Base-by-base conservation (phyloP, 35 echinoderm and acorn worm species). In the Ophiothrix spiculata region DNA sequence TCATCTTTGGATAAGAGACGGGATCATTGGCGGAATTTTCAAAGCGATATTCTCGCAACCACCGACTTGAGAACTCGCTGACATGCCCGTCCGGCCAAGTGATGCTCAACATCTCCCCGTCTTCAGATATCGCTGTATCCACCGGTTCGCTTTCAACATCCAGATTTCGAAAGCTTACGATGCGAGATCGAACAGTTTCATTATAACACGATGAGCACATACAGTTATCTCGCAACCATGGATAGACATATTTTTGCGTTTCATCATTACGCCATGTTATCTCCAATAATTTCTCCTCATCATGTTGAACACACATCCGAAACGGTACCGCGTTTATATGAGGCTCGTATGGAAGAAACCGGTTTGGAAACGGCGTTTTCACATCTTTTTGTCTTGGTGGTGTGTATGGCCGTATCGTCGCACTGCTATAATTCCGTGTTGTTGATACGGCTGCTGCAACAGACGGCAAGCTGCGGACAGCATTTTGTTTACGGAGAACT, bases 151-250 rank as follows among this genome's bases (percentile, higher is more conserved):
- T 77, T 39, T 93, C 78, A 21, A 93, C 90, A 75, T 97, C 85
- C 0, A 93, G 76, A 28, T 89, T 39, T 4, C 75, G 46, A 76
- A 94, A 88, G 31, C 78, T 83, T 33, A 93, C 64, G n/a, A 89
- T 75, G 19, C 92, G 41, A 1, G 91, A 90, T 25, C 81, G 46
- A 31, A 75, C 64, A 4, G 81, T 63, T 1, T 80, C 37, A 37
- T 94, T 85, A 37, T 91, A 98, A 75, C 95, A 98, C 37, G 76
- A 39, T 2, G 63, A 64, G 40, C 95, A 98, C 4, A 77, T 75
- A 35, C 95, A 98, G 76, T 98, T 98, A 74, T 98, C 95, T 45
- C 95, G 80, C 11, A 98, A 46, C 95, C 95, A 98, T 12, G 88
- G 84, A 74, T 93, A 98, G 0, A 91, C 91, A 81, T 93, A 97